These are phyloP conservation scores for Chiroxiphia lanceolata DNA, from an alignment of 2,797 vertebrate species.

Conservation along the genomic window DNA sequence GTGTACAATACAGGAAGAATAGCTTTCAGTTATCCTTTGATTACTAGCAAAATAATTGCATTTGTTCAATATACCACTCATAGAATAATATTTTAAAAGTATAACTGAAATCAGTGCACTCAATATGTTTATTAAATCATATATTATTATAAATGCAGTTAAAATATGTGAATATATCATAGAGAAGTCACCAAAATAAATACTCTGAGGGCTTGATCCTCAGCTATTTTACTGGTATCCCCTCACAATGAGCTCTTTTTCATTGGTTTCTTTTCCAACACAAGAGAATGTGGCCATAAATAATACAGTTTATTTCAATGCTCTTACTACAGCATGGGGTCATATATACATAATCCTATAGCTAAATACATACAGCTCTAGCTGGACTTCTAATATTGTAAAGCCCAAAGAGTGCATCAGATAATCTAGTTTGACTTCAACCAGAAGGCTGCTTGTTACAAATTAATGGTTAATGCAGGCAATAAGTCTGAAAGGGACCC, in stretches of 20 bases:
- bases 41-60: neutral
- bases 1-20: neutral
- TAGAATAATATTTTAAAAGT: neutral
- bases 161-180: neutral
- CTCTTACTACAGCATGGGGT: neutral
- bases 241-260: neutral
- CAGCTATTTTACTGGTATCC: neutral
- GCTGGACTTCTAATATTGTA: neutral
- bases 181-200: neutral
- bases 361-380: neutral
- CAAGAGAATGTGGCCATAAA: neutral
- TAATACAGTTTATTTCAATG: neutral
- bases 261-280: neutral
- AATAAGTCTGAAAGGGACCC: neutral
- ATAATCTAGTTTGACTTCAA: neutral
- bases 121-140: neutral
- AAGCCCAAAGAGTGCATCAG: neutral
- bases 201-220: neutral
- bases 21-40: neutral
- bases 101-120: neutral
- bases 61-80: neutral
- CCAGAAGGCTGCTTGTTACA: neutral
- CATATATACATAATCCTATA: neutral
- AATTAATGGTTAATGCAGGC: neutral
- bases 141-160: neutral